A percentile compares a stretch with the other conserved stretches of the same genome.
Conservation (phyloP, 2,888 invertebrate genomes). For the Sminthurinus aureus region DNA sequence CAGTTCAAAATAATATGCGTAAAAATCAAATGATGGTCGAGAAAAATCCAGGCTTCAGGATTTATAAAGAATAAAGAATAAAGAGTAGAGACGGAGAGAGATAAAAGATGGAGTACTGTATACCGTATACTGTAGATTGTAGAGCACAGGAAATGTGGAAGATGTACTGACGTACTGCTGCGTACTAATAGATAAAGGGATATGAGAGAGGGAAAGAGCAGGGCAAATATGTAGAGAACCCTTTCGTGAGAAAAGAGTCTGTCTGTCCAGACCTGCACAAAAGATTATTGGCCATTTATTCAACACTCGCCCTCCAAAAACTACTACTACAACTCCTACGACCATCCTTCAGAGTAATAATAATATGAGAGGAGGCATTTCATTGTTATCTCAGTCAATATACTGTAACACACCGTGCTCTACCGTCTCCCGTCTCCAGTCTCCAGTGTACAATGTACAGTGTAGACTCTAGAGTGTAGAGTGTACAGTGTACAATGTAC, state of each 20-base stretch:
- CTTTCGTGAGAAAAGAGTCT: slow-evolving; percentile 35
- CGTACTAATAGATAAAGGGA: too few species aligned
- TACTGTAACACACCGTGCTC: slow-evolving; percentile 7
- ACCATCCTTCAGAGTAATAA: neutral
- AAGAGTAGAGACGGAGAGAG: neutral
- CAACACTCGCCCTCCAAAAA: neutral
- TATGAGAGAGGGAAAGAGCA: neutral
- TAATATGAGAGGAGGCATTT: slow-evolving; percentile 12
- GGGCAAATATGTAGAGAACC: slow-evolving; percentile 25
- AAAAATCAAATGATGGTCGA: slow-evolving; percentile 20
- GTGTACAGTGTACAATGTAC: neutral
- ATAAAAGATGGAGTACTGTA: too few species aligned
- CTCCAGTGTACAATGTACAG: neutral
- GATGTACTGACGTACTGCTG: too few species aligned
- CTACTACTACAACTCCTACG: too few species aligned
- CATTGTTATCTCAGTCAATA: slow-evolving; percentile 39
- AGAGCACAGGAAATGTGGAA: too few species aligned
- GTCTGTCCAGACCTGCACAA: slow-evolving; percentile 33
- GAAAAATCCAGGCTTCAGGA: neutral
- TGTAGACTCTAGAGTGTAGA: too few species aligned
- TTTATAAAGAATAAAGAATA: too few species aligned
- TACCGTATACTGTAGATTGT: too few species aligned
- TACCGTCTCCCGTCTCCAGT: too few species aligned
- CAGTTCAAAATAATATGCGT: slow-evolving; percentile 36
- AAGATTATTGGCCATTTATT: slow-evolving; percentile 42